Evolutionary conservation across 2,888 invertebrate genomes (phyloP).

Genomic region (Charanyca ferruginea): DNA sequence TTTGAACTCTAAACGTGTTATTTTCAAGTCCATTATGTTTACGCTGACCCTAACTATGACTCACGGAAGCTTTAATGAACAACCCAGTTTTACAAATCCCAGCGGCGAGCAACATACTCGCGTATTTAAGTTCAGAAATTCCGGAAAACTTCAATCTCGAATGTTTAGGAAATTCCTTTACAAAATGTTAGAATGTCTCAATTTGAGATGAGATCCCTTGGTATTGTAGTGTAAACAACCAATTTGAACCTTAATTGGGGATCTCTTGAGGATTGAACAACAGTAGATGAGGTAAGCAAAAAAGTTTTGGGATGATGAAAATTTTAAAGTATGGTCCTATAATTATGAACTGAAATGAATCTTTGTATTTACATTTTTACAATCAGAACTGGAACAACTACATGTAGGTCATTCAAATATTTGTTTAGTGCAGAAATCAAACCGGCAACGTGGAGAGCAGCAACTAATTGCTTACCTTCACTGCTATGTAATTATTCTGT

Average conservation of each 20-base stretch:
- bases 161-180: slow-evolving; percentile 5
- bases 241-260: slow-evolving; percentile 37
- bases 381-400: too few relatives aligned
- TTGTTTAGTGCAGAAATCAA: too few relatives aligned
- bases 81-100: slow-evolving; percentile 2
- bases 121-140: slow-evolving; percentile 18
- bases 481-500: too few relatives aligned
- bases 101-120: slow-evolving; percentile 1
- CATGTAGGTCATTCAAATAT: too few relatives aligned
- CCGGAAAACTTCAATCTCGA: background rate
- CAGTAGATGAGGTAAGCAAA: background rate
- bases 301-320: slow-evolving; percentile 13
- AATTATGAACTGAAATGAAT: too few relatives aligned
- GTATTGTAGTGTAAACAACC: slow-evolving; percentile 29
- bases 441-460: too few relatives aligned
- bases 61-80: slow-evolving; percentile 15
- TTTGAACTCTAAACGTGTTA: too few relatives aligned
- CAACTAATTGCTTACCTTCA: too few relatives aligned
- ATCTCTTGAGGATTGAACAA: slow-evolving; percentile 30
- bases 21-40: too few relatives aligned
- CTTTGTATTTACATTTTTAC: too few relatives aligned
- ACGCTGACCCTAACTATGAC: background rate
- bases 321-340: too few relatives aligned
- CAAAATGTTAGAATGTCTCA: slow-evolving; percentile 39
- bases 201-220: slow-evolving; percentile 25